phyloP scores from a whole-genome alignment of 2,888 invertebrate species.

The Drosophila peninsularis region DNA sequence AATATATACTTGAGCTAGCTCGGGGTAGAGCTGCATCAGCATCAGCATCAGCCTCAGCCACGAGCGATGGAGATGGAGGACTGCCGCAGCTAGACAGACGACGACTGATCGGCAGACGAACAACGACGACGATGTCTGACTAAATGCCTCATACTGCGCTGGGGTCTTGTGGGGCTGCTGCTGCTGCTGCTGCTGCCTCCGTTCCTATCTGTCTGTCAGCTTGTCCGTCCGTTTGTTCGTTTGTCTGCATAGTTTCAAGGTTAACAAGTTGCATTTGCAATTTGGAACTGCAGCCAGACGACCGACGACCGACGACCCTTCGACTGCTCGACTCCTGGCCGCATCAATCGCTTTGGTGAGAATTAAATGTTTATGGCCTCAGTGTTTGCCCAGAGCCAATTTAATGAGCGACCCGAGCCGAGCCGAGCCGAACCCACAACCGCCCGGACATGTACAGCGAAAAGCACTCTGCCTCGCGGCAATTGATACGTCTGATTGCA shows the following conservation, averaged over 20 bases:
- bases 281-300: slow-evolving; percentile 68
- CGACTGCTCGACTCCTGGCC: slow-evolving; percentile 35
- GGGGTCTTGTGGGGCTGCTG: slow-evolving; percentile 59
- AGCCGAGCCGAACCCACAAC: slow-evolving; percentile 3
- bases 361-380: slow-evolving; percentile 70
- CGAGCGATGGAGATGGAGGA: slow-evolving; percentile 27
- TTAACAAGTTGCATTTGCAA: slow-evolving; percentile 83
- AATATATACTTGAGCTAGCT: slow-evolving; percentile 65
- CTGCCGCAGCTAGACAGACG: slow-evolving; percentile 74
- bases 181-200: slow-evolving; percentile 22
- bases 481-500: slow-evolving; percentile 62
- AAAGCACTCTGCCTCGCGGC: slow-evolving; percentile 70
- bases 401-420: slow-evolving; percentile 69
- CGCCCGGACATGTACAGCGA: slow-evolving; percentile 52
- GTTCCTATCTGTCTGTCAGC: slow-evolving; percentile 51
- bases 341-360: slow-evolving; percentile 79
- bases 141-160: slow-evolving; percentile 80
- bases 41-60: too few species aligned
- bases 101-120: slow-evolving; percentile 79
- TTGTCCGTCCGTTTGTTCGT: slow-evolving; percentile 32
- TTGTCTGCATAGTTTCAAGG: slow-evolving; percentile 77
- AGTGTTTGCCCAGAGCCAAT: slow-evolving; percentile 60
- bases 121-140: slow-evolving; percentile 72
- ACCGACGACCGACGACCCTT: slow-evolving; percentile 41
- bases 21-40: slow-evolving; percentile 18